Evolutionary conservation across 2,797 vertebrate species (phyloP), one percentile per base, ranked within the genome.

Genomic region (Diplodus puntazzo): DNA sequence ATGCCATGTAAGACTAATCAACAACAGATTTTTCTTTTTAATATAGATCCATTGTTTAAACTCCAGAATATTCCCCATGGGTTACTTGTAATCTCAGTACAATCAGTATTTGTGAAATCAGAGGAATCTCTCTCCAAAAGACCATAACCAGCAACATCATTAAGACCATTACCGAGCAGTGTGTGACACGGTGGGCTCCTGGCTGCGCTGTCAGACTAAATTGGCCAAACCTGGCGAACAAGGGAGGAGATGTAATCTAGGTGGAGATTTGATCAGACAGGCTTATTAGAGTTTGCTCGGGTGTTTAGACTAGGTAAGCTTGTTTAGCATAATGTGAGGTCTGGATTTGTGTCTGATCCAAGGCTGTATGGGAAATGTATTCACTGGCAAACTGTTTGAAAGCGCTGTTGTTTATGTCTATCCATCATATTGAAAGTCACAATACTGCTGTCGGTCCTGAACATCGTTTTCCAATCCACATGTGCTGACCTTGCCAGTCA

Each of bases 221-320:
- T 68, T 45, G 66, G 20, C 61, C 48, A 69, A 77, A 61, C 55
- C 65, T 75, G 60, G 58, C 48, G 67, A 83, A 74, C 25, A 1
- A 34, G 65, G 71, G 82, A 80, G 63, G 61, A 53, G 34, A 75
- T 73, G 73, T 82, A 89, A 91, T 90, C 84, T 90, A 75, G 86
- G 92, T 87, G 89, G 80, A 87, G 89, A 93, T 92, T 8, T 87
- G 82, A 92, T 90, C 88, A 81, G 82, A 80, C 74, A 79, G 71
- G 71, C 30, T 61, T 79, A 85, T 92, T 81, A 85, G 78, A 81
- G 77, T 76, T 63, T 70, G 46, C 68, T 82, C 82, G 82, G 79
- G 74, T 87, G 83, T 82, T 80, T 70, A 53, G 79, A 82, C 67
- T 48, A 73, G 85, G 75, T 77, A 73, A 55, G 53, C 11, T 23